A percentile compares a stretch with the other conserved stretches of the same genome.
phyloP scores from a whole-genome alignment of 2,797 vertebrate species.

The Sebastes taczanowskii region DNA sequence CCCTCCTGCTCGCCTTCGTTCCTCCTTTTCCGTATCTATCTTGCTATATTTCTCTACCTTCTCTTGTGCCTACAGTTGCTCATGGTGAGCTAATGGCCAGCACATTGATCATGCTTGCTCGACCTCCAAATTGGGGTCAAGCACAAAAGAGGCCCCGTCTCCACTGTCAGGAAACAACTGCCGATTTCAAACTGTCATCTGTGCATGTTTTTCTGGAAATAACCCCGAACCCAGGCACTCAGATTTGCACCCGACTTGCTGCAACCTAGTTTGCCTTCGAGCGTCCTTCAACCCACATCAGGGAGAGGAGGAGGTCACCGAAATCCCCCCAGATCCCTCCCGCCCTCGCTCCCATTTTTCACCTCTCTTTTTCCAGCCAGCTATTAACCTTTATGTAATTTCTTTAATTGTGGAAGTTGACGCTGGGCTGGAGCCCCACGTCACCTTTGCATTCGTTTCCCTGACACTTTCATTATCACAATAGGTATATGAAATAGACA shows the following conservation, averaged over 20 bases:
- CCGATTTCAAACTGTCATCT: slow-evolving; percentile 51
- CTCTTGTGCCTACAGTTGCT: slow-evolving; percentile 45
- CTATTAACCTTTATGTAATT: slow-evolving; percentile 72
- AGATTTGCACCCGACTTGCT: slow-evolving; percentile 15
- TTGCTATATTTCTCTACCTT: slow-evolving; percentile 28
- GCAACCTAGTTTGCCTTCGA: slow-evolving; percentile 42
- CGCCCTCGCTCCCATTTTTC: slow-evolving; percentile 21
- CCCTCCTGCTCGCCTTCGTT: slow-evolving; percentile 3
- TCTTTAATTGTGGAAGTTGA: slow-evolving; percentile 72
- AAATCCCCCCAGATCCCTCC: slow-evolving; percentile 4
- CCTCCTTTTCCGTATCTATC: slow-evolving; percentile 15
- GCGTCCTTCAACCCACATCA: slow-evolving; percentile 60
- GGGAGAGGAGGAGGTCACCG: slow-evolving; percentile 49
- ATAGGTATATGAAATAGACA: slow-evolving; percentile 80
- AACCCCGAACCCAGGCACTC: slow-evolving; percentile 9
- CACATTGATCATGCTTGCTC: slow-evolving; percentile 78
- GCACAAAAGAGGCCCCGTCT: slow-evolving; percentile 68
- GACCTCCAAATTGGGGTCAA: slow-evolving; percentile 85
- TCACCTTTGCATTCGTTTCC: slow-evolving; percentile 68
- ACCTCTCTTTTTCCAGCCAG: slow-evolving; percentile 37
- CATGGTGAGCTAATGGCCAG: slow-evolving; percentile 69
- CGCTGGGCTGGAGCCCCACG: slow-evolving; percentile 21
- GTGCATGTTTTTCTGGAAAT: slow-evolving; percentile 45
- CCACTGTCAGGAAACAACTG: slow-evolving; percentile 55
- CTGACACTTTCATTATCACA: slow-evolving; percentile 80